A percentile compares a stretch with the other conserved stretches of the same genome.
Evolutionary conservation across 2,888 invertebrate genomes (phyloP).

Genomic region (Drosophila acutilabella): DNA sequence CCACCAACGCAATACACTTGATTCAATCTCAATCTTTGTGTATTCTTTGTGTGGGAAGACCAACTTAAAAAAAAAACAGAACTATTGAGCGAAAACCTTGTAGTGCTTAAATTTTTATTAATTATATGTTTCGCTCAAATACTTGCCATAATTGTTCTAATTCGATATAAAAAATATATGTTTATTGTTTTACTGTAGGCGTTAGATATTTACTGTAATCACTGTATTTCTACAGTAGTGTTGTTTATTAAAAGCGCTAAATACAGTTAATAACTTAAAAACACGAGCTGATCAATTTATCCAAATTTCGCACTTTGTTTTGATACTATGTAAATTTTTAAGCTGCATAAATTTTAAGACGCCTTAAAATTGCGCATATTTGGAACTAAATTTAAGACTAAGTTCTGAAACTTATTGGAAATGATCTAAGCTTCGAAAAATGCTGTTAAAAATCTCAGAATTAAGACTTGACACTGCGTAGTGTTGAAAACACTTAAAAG

Average conservation of each 20-base stretch:
- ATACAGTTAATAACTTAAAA: background rate
- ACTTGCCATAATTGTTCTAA: constrained; percentile 32
- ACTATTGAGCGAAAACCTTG: constrained; percentile 31
- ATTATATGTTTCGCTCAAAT: constrained; percentile 34
- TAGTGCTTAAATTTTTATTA: constrained; percentile 28
- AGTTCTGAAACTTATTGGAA: background rate
- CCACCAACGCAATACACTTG: constrained; percentile 53
- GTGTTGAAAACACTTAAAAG: background rate
- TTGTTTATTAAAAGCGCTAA: too few species aligned
- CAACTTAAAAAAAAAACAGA: constrained; percentile 15
- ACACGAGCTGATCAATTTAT: background rate
- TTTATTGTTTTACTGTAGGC: background rate
- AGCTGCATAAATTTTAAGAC: background rate
- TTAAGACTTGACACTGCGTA: background rate
- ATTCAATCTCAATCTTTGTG: constrained; percentile 20
- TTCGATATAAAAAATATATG: background rate
- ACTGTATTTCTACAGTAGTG: too few species aligned
- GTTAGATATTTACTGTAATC: background rate
- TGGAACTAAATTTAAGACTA: background rate
- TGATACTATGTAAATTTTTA: background rate
- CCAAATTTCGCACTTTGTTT: background rate
- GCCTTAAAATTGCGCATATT: background rate
- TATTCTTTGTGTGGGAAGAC: constrained; percentile 45
- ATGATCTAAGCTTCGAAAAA: background rate
- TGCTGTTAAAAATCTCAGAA: too few species aligned